Percentiles rank a stretch among this genome's conserved stretches.
Evolutionary conservation across 37 sponge, comb jelly and placozoan species (phyloP).

Genomic region (Hormiphora californensis): DNA sequence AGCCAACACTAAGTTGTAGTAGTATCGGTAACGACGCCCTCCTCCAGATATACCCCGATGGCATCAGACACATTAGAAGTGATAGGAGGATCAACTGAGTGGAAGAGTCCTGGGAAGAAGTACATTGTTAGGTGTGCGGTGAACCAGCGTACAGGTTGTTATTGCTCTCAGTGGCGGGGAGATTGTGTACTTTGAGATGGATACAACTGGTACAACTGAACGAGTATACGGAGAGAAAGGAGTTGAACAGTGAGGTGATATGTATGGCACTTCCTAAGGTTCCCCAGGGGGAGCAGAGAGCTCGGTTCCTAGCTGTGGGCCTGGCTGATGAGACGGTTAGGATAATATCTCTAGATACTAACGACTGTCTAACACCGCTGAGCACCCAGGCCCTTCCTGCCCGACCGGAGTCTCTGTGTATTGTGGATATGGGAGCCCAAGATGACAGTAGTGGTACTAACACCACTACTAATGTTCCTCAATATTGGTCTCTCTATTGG

Average conservation of each 20-base stretch:
- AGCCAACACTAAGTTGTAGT: slow-evolving; percentile 85
- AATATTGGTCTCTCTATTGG: slow-evolving; percentile 96
- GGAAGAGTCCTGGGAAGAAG: slow-evolving; percentile 86
- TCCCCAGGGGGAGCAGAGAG: slow-evolving; percentile 88
- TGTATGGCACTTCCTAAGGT: slow-evolving; percentile 92
- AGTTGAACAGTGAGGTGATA: slow-evolving; percentile 84
- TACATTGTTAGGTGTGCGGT: slow-evolving; percentile 83
- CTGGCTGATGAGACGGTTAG: slow-evolving; percentile 92
- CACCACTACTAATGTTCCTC: slow-evolving; percentile 72
- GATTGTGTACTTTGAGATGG: slow-evolving; percentile 99
- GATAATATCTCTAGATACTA: slow-evolving; percentile 91
- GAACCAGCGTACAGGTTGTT: slow-evolving; percentile 91
- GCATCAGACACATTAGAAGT: slow-evolving; percentile 90
- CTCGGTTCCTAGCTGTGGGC: slow-evolving; percentile 91
- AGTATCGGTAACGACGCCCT: slow-evolving; percentile 93
- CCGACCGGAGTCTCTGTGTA: slow-evolving; percentile 85
- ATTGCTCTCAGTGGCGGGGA: slow-evolving; percentile 93
- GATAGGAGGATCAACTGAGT: slow-evolving; percentile 95
- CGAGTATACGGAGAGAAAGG: slow-evolving; percentile 95
- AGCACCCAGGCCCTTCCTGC: slow-evolving; percentile 95
- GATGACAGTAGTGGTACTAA: slow-evolving; percentile 56
- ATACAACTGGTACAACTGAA: slow-evolving; percentile 77
- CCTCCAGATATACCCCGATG: slow-evolving; percentile 92
- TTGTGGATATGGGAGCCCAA: slow-evolving; percentile 84
- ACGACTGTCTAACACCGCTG: slow-evolving; percentile 86